Percentiles rank a stretch among this genome's conserved stretches.
These are phyloP conservation scores for Falco naumanni DNA, from an alignment of 2,797 vertebrate species.

Conservation along the genomic window DNA sequence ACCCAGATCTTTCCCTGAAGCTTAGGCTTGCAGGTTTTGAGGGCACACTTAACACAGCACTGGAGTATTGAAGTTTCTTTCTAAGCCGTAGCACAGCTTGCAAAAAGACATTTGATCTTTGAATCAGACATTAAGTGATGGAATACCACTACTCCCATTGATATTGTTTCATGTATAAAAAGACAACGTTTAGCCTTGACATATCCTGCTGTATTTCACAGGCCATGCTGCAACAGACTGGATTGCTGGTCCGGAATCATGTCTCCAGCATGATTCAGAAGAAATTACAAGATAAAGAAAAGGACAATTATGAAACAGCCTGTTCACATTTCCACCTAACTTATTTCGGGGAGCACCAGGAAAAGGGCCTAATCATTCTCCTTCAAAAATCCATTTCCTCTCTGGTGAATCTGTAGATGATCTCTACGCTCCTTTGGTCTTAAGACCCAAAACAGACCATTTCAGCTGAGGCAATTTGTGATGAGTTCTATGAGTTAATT, in stretches of 20 bases:
- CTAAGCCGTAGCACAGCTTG: not conserved
- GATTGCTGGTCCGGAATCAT: not conserved
- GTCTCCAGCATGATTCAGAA: not conserved
- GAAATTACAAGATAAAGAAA: slow-evolving; percentile 49
- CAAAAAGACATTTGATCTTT: not conserved
- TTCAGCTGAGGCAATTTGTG: not conserved
- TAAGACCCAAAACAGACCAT: not conserved
- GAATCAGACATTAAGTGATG: not conserved
- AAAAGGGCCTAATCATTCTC: slow-evolving; percentile 1
- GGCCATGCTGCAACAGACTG: not conserved
- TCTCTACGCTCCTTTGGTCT: slow-evolving; percentile 2
- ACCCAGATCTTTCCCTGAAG: not conserved
- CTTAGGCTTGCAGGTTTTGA: not conserved
- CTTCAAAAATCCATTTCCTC: slow-evolving; percentile 11
- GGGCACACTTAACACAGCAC: not conserved
- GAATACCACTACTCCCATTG: not conserved
- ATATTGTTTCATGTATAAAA: not conserved
- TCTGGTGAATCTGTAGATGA: not conserved
- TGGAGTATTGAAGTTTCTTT: not conserved
- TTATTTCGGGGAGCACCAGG: not conserved
- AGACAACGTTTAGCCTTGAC: not conserved
- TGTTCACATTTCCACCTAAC: slow-evolving; percentile 17
- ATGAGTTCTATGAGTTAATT: slow-evolving; percentile 49
- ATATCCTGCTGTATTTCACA: not conserved
- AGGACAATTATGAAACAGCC: slow-evolving; percentile 60